These are phyloP conservation scores for Ciconia maguari DNA, from an alignment of 2,113 vertebrate species.

Conservation along the genomic window DNA sequence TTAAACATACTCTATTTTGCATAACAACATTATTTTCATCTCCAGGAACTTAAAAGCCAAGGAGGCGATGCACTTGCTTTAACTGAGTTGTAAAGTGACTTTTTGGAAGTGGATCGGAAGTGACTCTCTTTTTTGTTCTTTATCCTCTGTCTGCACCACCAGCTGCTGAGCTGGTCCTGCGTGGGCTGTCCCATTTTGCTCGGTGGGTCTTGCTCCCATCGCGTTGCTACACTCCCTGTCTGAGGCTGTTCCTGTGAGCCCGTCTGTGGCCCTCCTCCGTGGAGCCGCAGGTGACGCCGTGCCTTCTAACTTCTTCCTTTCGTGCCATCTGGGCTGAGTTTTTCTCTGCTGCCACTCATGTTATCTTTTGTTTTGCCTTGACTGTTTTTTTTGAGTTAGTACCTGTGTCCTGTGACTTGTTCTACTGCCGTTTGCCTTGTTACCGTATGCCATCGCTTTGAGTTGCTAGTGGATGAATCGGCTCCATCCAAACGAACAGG, in stretches of 20 bases:
- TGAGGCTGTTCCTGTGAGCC: not conserved
- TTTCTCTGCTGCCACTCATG: not conserved
- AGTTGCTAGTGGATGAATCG: not conserved
- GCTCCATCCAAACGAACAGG: not conserved
- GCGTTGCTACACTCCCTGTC: fast-evolving
- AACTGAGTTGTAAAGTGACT: not conserved
- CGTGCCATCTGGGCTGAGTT: not conserved
- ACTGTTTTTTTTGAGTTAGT: not conserved
- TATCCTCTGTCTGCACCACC: not conserved
- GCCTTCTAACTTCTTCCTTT: not conserved
- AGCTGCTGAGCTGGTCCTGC: not conserved
- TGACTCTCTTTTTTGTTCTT: not conserved
- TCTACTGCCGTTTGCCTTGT: not conserved
- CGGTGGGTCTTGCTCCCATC: fast-evolving
- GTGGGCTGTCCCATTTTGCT: not conserved
- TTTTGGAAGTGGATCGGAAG: not conserved
- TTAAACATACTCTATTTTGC: not conserved
- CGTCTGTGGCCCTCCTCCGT: fast-evolving
- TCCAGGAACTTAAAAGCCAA: not conserved
- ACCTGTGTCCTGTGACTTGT: not conserved
- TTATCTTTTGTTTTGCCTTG: not conserved
- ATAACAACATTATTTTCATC: fast-evolving
- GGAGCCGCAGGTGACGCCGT: not conserved
- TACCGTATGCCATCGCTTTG: not conserved
- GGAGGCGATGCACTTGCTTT: not conserved